phyloP scores from a whole-genome alignment of 2,888 invertebrate species.

The Spisula subtruncata region DNA sequence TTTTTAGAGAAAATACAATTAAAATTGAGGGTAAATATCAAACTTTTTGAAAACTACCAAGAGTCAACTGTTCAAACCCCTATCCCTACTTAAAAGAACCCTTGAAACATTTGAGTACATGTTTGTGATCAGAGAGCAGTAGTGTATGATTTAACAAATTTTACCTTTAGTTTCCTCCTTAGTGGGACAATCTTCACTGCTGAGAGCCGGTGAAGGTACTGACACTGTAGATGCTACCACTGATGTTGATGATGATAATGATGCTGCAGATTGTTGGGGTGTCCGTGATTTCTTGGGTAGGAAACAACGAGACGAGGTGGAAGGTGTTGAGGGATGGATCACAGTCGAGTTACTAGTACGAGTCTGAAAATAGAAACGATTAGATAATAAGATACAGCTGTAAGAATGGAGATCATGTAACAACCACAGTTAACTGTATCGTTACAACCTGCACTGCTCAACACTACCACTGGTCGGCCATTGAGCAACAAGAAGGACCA shows the following conservation, averaged over 20 bases:
- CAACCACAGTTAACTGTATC: too few relatives aligned
- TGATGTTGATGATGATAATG: slow-evolving; percentile 31
- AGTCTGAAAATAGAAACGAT: slow-evolving; percentile 37
- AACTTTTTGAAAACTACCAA: too few relatives aligned
- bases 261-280: slow-evolving; percentile 17
- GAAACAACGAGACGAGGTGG: slow-evolving; percentile 37
- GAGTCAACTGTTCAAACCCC: too few relatives aligned
- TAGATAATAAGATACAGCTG: not conserved
- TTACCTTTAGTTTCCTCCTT: slow-evolving; percentile 33
- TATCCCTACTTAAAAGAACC: too few relatives aligned
- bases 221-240: not conserved
- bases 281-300: slow-evolving; percentile 43
- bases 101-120: too few relatives aligned
- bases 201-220: slow-evolving; percentile 22
- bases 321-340: slow-evolving; percentile 35
- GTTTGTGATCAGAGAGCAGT: too few relatives aligned
- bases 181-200: not conserved
- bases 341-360: slow-evolving; percentile 35
- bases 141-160: too few relatives aligned
- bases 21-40: too few relatives aligned
- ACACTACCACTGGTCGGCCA: too few relatives aligned
- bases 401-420: not conserved
- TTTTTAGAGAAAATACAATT: too few relatives aligned
- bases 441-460: too few relatives aligned
- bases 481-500: too few relatives aligned